These are phyloP conservation scores for Drosophila kuntzei DNA, from an alignment of 2,888 invertebrate genomes.

Conservation along the genomic window DNA sequence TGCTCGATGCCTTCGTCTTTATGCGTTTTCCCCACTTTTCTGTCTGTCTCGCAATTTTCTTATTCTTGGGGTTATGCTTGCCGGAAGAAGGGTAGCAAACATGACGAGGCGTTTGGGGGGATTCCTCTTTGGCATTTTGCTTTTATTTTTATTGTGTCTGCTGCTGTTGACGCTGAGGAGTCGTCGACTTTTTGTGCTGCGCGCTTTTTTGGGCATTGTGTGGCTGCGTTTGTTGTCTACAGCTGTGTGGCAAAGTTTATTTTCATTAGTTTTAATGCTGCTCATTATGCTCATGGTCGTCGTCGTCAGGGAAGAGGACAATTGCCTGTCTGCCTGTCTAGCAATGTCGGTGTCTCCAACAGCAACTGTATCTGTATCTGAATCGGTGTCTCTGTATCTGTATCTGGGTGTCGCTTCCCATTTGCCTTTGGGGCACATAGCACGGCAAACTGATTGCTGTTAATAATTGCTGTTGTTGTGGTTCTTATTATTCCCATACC, in stretches of 20 bases:
- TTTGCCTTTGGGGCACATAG: constrained; percentile 33
- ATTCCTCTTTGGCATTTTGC: constrained; percentile 24
- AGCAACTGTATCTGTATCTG: constrained; percentile 26
- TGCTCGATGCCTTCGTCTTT: constrained; percentile 51
- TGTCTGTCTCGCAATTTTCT: constrained; percentile 71
- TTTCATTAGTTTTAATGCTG: constrained; percentile 80
- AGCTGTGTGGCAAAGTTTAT: constrained; percentile 75
- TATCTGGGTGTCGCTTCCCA: constrained; percentile 30
- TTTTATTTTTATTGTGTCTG: constrained; percentile 39
- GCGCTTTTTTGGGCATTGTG: constrained; percentile 53
- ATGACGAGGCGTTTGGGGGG: background rate
- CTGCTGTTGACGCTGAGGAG: constrained; percentile 21
- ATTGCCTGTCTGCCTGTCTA: constrained; percentile 23
- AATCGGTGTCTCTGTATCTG: constrained; percentile 25
- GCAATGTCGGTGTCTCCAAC: constrained; percentile 24
- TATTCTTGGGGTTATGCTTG: constrained; percentile 56
- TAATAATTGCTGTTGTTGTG: constrained; percentile 54
- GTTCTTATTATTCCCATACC: constrained; percentile 12
- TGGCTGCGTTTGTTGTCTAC: constrained; percentile 35
- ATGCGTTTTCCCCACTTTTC: constrained; percentile 68
- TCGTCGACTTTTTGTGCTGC: constrained; percentile 59
- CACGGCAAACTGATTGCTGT: constrained; percentile 65
- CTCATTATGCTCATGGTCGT: constrained; percentile 72
- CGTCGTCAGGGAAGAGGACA: background rate
- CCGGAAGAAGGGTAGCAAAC: constrained; percentile 20